Evolutionary conservation across 2,888 invertebrate genomes (phyloP).

Genomic region (Acanthosepion pharaonis): DNA sequence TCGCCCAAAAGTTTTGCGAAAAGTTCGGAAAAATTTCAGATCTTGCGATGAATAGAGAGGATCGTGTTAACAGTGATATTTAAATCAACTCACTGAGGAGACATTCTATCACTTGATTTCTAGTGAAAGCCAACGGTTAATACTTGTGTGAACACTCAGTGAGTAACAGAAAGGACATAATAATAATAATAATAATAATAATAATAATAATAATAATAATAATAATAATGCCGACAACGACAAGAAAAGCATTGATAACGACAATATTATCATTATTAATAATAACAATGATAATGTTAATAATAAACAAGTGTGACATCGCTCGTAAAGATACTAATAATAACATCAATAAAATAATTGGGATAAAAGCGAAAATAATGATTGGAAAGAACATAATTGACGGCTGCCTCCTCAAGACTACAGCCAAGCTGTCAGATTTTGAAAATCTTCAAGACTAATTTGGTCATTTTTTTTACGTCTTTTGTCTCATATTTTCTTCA

Average conservation of each 20-base stretch:
- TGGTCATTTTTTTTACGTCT: slow-evolving; percentile 21
- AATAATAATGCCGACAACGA: background rate
- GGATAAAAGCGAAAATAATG: background rate
- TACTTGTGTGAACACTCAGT: background rate
- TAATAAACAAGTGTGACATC: background rate
- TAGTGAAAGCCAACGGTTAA: no score
- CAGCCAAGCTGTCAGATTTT: background rate
- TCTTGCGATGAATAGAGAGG: no score
- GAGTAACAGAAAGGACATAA: background rate
- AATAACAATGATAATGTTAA: background rate
- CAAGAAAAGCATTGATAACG: background rate
- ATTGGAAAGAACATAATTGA: background rate
- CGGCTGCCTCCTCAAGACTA: slow-evolving; percentile 20
- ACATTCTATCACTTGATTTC: no score
- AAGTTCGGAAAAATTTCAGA: no score
- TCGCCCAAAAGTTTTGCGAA: no score
- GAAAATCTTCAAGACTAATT: slow-evolving; percentile 33
- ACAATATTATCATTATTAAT: no score
- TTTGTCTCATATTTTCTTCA: background rate
- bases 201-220: background rate
- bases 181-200: no score
- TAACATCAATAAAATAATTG: background rate
- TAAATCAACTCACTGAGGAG: no score
- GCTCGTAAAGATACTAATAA: background rate
- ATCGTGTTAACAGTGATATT: no score